Evolutionary conservation across 1,140 invertebrate genomes (phyloP), one percentile per base, ranked within the genome.

Genomic region (Steinernema khuongi): DNA sequence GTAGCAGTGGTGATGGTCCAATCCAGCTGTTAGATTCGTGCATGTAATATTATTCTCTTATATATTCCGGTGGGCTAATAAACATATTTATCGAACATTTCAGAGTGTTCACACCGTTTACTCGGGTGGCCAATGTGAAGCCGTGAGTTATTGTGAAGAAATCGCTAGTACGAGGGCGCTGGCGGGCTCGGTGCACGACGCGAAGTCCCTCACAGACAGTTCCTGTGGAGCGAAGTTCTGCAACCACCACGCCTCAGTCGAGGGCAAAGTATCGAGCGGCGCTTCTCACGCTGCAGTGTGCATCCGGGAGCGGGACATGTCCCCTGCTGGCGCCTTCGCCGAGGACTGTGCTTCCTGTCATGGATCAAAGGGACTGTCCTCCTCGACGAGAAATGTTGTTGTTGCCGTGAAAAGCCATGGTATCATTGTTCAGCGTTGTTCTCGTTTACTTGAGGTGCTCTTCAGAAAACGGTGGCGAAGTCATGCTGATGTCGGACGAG

Each of bases 51-150:
- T 60, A 4, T 60, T 41, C n/a, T 41, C 11, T 60, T 60, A n/a
- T 22, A 60, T 7, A 7, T 4, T 26, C 11, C 4, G 14, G 14
- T 11, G 4, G 26, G 26, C 14, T 60, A 60, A 60, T n/a, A 26
- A 60, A 4, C 50, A 41, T 26, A 60, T 60, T 22, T 41, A 7
- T 41, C 1, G 7, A n/a, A 4, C 26, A 66, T 74, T 81, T 60
- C 66, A 81, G 81, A 83, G 80, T 22, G 81, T 82, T 7, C 79
- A 83, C 30, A 83, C 82, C 18, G 67, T 83, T 17, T 80, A 76
- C 60, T 83, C 81, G 11, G 76, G 68, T 17, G 79, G 76, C 14
- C 71, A 71, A 74, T 69, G 50, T 26, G 79, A 79, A 60, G 74
- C 67, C 0, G 68, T 67, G 1, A 74, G 76, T 4, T 80, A 75